Conservation (phyloP, 2,113 vertebrate species). For the Apteryx owenii region DNA sequence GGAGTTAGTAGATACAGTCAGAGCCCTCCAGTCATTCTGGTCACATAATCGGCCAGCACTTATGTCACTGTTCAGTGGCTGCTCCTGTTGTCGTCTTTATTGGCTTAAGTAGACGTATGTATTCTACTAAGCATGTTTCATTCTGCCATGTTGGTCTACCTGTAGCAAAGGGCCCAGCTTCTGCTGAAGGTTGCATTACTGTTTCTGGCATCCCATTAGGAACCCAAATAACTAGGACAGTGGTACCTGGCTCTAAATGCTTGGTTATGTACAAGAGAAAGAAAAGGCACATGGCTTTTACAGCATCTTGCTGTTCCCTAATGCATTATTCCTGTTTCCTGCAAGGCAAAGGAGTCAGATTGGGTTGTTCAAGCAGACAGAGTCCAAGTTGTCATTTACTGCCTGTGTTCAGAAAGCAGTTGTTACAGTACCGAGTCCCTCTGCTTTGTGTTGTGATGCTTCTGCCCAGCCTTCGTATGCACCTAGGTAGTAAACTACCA, state of each 20-base stretch:
- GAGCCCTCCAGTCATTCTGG: neutral
- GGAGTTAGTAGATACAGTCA: neutral
- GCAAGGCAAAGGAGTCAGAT: constrained; percentile 7
- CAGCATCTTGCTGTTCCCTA: neutral
- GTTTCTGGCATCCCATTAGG: neutral
- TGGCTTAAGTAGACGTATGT: neutral
- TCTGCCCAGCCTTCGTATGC: neutral
- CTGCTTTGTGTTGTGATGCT: neutral
- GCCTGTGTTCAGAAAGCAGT: neutral
- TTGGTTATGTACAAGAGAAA: neutral
- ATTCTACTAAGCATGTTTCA: neutral
- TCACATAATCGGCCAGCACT: neutral
- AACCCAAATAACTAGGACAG: neutral
- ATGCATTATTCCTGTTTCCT: neutral
- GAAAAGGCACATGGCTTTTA: neutral
- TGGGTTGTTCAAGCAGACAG: constrained; percentile 5
- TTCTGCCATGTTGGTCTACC: neutral
- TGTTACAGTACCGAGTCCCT: neutral
- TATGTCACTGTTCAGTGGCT: neutral
- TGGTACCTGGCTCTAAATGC: neutral
- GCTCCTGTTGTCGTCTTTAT: neutral
- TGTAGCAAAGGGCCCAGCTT: neutral
- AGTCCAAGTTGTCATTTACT: neutral
- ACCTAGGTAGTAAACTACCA: constrained; percentile 41
- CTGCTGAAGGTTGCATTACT: neutral